Conservation (phyloP, 2,797 vertebrate genomes). For the Lepus oiostolus region DNA sequence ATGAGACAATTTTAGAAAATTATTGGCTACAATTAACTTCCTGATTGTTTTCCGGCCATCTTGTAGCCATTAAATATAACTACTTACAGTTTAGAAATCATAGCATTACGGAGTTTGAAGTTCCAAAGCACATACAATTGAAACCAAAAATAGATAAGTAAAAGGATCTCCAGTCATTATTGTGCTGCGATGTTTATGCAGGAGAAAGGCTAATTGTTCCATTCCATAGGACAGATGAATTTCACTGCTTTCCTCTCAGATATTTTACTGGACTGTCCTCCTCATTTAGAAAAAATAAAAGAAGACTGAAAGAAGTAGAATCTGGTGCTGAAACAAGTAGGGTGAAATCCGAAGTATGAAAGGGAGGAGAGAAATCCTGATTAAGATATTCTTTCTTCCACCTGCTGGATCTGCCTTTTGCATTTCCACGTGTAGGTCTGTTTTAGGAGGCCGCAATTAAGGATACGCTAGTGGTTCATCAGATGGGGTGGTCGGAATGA, state of each 20-base stretch:
- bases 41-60: neutral
- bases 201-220: neutral
- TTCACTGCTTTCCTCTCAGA: neutral
- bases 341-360: conserved; percentile 36
- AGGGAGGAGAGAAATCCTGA: neutral
- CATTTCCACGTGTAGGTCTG: neutral
- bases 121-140: neutral
- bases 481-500: neutral
- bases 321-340: neutral
- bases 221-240: neutral
- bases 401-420: neutral
- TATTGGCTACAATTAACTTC: conserved; percentile 45
- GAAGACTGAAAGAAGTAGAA: neutral
- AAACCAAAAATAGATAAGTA: neutral
- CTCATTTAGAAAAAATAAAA: neutral
- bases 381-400: neutral
- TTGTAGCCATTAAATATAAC: neutral
- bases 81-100: conserved; percentile 27
- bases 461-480: neutral
- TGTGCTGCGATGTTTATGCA: neutral
- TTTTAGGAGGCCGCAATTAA: conserved; percentile 20
- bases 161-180: neutral
- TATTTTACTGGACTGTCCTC: conserved; percentile 49
- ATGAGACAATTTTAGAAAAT: conserved; percentile 45
- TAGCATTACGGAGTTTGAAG: neutral